A percentile compares a stretch with the other conserved stretches of the same genome.
These are phyloP conservation scores for Pseudococcus viburni DNA, from an alignment of 2,888 invertebrate genomes.

Conservation along the genomic window DNA sequence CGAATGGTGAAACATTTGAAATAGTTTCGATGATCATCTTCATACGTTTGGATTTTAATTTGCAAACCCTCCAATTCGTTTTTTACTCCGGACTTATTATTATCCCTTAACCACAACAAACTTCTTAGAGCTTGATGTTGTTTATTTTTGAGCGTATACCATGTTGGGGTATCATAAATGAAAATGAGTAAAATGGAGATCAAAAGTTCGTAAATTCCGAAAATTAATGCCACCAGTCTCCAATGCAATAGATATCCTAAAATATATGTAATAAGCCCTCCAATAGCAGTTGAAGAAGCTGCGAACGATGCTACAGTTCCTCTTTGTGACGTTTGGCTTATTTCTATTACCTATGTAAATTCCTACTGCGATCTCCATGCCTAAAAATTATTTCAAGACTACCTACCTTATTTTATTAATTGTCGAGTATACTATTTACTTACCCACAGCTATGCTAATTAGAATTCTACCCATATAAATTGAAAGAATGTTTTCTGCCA, in stretches of 20 bases:
- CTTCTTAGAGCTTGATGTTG: conserved; percentile 76
- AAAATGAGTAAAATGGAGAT: conserved; percentile 77
- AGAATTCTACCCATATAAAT: conserved; percentile 29
- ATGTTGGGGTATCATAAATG: conserved; percentile 80
- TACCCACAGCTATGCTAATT: conserved; percentile 8
- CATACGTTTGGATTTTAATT: neutral
- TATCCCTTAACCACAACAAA: conserved; percentile 78
- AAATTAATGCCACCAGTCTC: conserved; percentile 74
- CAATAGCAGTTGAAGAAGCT: conserved; percentile 80
- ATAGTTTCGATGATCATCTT: neutral
- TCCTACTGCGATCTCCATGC: conserved; percentile 33
- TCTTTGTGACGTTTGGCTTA: conserved; percentile 78
- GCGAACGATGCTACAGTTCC: conserved; percentile 80
- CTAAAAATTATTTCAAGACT: neutral
- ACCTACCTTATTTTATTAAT: too few relatives aligned
- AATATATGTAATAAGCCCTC: conserved; percentile 80
- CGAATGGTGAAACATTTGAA: neutral
- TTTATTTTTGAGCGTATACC: conserved; percentile 75
- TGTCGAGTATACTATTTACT: too few relatives aligned
- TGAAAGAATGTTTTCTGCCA: neutral
- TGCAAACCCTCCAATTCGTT: conserved; percentile 74
- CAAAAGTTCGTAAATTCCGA: conserved; percentile 75
- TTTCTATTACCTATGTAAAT: conserved; percentile 79
- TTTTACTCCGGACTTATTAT: conserved; percentile 76
- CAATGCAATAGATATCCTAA: conserved; percentile 79